Evolutionary conservation across 2,888 invertebrate species (phyloP), one percentile per base, ranked within the genome.

Genomic region (Perizoma affinitatum): DNA sequence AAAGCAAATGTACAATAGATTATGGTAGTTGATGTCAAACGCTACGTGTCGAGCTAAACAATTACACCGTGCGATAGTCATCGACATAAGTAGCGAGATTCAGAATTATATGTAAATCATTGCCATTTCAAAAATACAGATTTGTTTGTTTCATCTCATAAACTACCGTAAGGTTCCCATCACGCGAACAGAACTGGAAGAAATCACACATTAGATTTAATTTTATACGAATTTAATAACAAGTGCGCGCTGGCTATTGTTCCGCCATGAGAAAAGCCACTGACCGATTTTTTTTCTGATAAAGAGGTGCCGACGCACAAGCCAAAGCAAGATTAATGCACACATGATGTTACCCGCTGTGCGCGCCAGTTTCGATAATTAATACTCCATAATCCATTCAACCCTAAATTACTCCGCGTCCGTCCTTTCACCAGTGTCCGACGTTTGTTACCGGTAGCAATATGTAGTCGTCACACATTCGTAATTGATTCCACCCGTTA

Each of bases 141-240:
- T 80, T 78, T 75, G 75, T 79, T 75, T 76, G 76, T 76, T 70
- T 71, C 70, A 78, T 75, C 76, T 76, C 77, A 81, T 80, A 84
- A 82, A 80, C 74, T 80, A 87, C 88, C 81, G 87, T 86, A 86
- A 84, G 67, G 72, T 89, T 90, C 90, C 88, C 91, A 90, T 85
- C 89, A 83, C 87, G 84, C 86, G 83, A 86, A 86, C 89, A 88
- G 87, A 90, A 88, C 88, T 82, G 81, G 80, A 89, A 61, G 61
- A 61, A 61, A 87, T 91, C 91, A 91, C 90, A 92, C 88, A 90
- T 90, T 91, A 90, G 79, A 86, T 87, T 90, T 88, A 89, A 90
- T 91, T 91, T 91, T 90, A 92, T 91, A 89, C 89, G 91, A 91
- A 91, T 92, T 92, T 92, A 92, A 92, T 92, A 91, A 90, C 88